phyloP scores from a whole-genome alignment of 2,113 vertebrate species.

The Saguinus imperator region DNA sequence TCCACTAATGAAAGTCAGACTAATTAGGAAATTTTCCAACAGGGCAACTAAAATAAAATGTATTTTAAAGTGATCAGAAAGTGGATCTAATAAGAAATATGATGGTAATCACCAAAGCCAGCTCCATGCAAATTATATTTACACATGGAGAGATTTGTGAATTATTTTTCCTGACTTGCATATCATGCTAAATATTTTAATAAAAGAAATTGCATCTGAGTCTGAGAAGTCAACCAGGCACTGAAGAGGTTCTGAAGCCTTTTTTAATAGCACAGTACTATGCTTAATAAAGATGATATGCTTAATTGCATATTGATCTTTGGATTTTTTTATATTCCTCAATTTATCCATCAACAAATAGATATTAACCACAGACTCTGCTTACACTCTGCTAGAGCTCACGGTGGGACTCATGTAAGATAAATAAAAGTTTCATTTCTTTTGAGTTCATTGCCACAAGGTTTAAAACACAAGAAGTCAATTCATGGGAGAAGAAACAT shows the following conservation, averaged over 20 bases:
- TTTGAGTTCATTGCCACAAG: background rate
- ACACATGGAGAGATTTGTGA: conserved; percentile 8
- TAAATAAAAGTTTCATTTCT: background rate
- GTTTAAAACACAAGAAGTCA: background rate
- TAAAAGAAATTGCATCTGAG: conserved; percentile 21
- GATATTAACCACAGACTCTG: background rate
- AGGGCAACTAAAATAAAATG: conserved; percentile 23
- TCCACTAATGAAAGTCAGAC: conserved; percentile 41
- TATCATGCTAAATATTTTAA: conserved; percentile 50
- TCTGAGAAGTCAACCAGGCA: conserved; percentile 19
- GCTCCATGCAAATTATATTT: conserved; percentile 60
- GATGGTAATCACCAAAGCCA: conserved; percentile 38
- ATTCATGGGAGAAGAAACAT: background rate
- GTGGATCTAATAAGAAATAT: conserved; percentile 51
- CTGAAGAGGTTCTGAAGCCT: background rate
- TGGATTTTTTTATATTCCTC: background rate
- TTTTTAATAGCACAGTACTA: conserved; percentile 27
- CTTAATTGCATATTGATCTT: conserved; percentile 54
- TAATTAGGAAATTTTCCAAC: conserved; percentile 35
- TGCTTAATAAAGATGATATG: conserved; percentile 54
- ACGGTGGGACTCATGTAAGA: background rate
- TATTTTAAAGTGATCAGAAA: conserved; percentile 49
- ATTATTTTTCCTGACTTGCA: conserved; percentile 48
- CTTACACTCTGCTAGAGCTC: background rate
- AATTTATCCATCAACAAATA: background rate